A percentile compares a stretch with the other conserved stretches of the same genome.
These are phyloP conservation scores for Actinostola sp. DNA, from an alignment of 92 coral and sea anemone genomes.

Conservation along the genomic window DNA sequence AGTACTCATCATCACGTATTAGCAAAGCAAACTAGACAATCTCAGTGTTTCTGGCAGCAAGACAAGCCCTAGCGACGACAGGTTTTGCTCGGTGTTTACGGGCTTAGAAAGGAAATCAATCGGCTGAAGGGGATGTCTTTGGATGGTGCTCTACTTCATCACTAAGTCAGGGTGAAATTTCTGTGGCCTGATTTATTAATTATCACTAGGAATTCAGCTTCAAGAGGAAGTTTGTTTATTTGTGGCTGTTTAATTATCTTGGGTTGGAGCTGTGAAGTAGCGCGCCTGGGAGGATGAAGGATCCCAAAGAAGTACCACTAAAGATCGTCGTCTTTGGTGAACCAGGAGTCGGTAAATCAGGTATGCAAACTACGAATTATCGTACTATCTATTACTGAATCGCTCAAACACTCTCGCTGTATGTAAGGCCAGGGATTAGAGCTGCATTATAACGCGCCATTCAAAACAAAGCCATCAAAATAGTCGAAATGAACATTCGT, in stretches of 20 bases:
- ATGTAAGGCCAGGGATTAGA: background rate
- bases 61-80: background rate
- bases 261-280: background rate
- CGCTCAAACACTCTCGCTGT: background rate
- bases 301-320: slow-evolving; percentile 28
- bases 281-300: slow-evolving; percentile 22
- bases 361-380: slow-evolving; percentile 25
- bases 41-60: background rate
- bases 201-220: no score
- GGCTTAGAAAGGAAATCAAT: background rate
- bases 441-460: background rate
- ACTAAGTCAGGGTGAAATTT: no score
- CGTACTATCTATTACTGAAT: background rate
- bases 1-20: no score
- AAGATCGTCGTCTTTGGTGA: slow-evolving; percentile 72
- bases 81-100: background rate
- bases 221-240: background rate
- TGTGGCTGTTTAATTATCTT: background rate
- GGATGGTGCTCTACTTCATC: no score
- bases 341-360: slow-evolving; percentile 77
- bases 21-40: background rate
- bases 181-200: no score
- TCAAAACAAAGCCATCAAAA: no score
- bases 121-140: background rate
- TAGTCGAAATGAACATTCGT: no score